These are phyloP conservation scores for Pristionchus mayeri DNA, from an alignment of 2,888 invertebrate genomes.

Conservation along the genomic window DNA sequence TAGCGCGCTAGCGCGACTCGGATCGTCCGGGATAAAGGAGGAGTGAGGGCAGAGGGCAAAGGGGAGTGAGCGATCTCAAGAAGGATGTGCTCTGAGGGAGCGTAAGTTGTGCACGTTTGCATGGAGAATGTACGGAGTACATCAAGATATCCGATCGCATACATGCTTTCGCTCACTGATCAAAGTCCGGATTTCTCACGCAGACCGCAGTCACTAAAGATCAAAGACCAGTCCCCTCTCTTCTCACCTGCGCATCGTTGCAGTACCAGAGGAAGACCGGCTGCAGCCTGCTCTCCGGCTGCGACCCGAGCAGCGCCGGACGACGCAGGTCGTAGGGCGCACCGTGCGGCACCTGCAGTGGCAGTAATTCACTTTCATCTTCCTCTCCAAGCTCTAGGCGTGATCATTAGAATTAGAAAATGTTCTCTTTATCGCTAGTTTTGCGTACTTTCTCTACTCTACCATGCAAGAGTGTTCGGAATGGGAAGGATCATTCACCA, in stretches of 20 bases:
- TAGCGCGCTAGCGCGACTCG: background rate
- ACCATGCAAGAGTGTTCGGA: no score
- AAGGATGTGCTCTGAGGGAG: background rate
- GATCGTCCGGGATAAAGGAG: conserved; percentile 40
- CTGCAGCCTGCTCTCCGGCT: background rate
- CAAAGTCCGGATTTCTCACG: background rate
- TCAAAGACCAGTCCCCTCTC: background rate
- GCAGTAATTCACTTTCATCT: no score
- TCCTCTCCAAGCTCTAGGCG: no score
- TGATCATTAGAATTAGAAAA: no score
- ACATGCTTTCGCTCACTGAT: background rate
- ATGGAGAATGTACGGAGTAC: background rate
- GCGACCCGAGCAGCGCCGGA: conserved; percentile 24
- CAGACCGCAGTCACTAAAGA: background rate
- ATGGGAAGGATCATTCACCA: no score
- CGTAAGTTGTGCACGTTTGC: background rate
- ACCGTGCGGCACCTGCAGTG: background rate
- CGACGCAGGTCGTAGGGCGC: conserved; percentile 26
- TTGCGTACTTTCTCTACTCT: no score
- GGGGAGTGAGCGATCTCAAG: conserved; percentile 9
- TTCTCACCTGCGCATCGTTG: conserved; percentile 42
- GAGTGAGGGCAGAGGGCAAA: background rate
- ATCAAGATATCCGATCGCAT: background rate
- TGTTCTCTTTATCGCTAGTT: no score
- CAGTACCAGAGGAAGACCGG: conserved; percentile 49